Evolutionary conservation across 1,140 invertebrate species (phyloP).

Genomic region (Drosophila melanogaster): DNA sequence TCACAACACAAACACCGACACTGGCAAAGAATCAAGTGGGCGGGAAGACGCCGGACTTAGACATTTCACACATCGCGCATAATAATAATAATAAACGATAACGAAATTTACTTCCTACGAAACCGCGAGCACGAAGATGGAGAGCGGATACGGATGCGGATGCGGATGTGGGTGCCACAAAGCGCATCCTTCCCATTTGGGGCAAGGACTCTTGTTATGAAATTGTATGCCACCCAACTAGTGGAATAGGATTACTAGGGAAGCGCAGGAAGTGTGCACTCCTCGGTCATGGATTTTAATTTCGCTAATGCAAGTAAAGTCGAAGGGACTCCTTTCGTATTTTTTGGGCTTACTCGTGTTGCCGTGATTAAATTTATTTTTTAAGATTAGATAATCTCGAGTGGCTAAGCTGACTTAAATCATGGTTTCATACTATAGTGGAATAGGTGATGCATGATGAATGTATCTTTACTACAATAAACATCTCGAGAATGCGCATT

Average conservation of each 20-base stretch:
- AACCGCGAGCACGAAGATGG: constrained; percentile 46
- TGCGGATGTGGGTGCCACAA: constrained; percentile 40
- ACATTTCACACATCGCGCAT: constrained; percentile 81
- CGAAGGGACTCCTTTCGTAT: neutral
- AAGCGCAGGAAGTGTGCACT: constrained; percentile 25
- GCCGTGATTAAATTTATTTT: constrained; percentile 13
- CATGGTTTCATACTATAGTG: too few relatives aligned
- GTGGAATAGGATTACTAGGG: constrained; percentile 37
- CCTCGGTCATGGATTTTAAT: constrained; percentile 38
- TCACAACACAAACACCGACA: constrained; percentile 66
- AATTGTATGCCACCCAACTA: constrained; percentile 64
- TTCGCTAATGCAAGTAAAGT: constrained; percentile 38
- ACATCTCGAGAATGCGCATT: too few relatives aligned
- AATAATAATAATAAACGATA: constrained; percentile 83
- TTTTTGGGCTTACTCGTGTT: neutral
- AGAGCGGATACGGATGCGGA: constrained; percentile 13
- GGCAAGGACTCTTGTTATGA: constrained; percentile 58
- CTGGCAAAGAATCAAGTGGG: constrained; percentile 37
- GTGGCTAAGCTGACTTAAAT: neutral
- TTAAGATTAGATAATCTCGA: constrained; percentile 9
- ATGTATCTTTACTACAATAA: too few relatives aligned
- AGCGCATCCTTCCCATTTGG: constrained; percentile 71
- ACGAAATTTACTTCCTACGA: constrained; percentile 79
- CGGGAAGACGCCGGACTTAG: constrained; percentile 51
- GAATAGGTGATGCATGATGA: too few relatives aligned